phyloP scores from a whole-genome alignment of 2,888 invertebrate genomes.

The Geotrupes spiniger region DNA sequence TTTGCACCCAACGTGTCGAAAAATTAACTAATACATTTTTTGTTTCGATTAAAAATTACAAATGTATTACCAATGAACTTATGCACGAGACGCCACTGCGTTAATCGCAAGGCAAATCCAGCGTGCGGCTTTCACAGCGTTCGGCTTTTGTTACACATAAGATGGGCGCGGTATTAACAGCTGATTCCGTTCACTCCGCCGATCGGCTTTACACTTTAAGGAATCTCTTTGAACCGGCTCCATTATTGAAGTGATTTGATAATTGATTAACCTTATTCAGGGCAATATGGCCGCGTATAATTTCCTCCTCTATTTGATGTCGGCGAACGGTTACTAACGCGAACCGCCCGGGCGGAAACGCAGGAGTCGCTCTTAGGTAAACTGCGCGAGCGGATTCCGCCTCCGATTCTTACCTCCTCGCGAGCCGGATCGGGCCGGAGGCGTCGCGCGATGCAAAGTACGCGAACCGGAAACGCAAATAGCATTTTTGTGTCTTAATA shows the following conservation, averaged over 20 bases:
- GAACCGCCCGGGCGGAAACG: slow-evolving; percentile 7
- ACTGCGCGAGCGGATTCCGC: neutral
- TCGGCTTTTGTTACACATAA: slow-evolving; percentile 6
- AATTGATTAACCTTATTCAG: slow-evolving; percentile 43
- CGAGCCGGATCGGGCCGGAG: slow-evolving; percentile 9
- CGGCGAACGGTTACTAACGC: slow-evolving; percentile 23
- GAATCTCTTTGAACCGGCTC: slow-evolving; percentile 23
- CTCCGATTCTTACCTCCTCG: neutral
- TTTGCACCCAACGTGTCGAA: no score
- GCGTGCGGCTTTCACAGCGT: neutral
- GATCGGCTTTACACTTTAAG: slow-evolving; percentile 33
- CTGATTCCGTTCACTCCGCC: slow-evolving; percentile 34
- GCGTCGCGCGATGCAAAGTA: slow-evolving; percentile 35
- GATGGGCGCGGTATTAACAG: slow-evolving; percentile 26
- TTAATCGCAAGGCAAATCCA: neutral
- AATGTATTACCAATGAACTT: no score
- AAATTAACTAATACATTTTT: no score
- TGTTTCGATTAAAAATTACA: no score
- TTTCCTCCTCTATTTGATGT: slow-evolving; percentile 33
- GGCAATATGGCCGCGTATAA: slow-evolving; percentile 34
- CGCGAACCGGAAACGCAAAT: slow-evolving; percentile 38
- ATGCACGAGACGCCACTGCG: neutral
- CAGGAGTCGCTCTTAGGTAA: neutral
- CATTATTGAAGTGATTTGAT: slow-evolving; percentile 38
- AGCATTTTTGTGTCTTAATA: slow-evolving; percentile 43